Percentiles rank a stretch among this genome's conserved stretches.
These are phyloP conservation scores for Mormoops blainvillei DNA, from an alignment of 2,113 vertebrate species.

Conservation along the genomic window DNA sequence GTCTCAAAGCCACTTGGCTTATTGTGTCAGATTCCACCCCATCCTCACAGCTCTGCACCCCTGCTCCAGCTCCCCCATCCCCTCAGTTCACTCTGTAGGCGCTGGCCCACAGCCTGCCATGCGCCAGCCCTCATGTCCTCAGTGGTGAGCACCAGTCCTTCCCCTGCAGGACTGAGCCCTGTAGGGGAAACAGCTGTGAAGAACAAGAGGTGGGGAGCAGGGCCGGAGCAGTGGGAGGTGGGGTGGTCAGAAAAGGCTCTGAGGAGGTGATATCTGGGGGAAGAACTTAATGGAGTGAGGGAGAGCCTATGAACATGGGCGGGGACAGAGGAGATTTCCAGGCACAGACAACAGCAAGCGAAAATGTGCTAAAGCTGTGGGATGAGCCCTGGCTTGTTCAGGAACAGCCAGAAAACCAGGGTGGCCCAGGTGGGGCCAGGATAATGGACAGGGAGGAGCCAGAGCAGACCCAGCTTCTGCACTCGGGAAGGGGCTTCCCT, in stretches of 20 bases:
- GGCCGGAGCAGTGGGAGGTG: not conserved
- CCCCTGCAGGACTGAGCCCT: not conserved
- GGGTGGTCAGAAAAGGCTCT: not conserved
- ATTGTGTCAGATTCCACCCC: accelerated
- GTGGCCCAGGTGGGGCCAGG: not conserved
- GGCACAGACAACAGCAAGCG: not conserved
- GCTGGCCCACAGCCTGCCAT: not conserved
- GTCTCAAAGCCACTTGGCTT: not conserved
- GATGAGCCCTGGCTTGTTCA: not conserved
- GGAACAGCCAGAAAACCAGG: not conserved
- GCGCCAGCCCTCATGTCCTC: not conserved
- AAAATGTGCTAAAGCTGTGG: not conserved
- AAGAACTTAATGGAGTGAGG: not conserved
- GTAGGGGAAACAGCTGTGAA: not conserved
- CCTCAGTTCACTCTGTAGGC: not conserved
- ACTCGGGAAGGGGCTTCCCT: not conserved
- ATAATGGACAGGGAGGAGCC: not conserved
- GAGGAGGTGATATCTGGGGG: not conserved
- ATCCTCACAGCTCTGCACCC: not conserved
- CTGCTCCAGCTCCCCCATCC: not conserved
- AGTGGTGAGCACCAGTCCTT: not conserved
- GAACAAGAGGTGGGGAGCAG: not conserved
- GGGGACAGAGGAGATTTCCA: not conserved
- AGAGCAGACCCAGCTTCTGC: not conserved
- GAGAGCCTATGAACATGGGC: not conserved